Evolutionary conservation across 2,113 vertebrate genomes (phyloP).

Genomic region (Ceuthmochares aereus): DNA sequence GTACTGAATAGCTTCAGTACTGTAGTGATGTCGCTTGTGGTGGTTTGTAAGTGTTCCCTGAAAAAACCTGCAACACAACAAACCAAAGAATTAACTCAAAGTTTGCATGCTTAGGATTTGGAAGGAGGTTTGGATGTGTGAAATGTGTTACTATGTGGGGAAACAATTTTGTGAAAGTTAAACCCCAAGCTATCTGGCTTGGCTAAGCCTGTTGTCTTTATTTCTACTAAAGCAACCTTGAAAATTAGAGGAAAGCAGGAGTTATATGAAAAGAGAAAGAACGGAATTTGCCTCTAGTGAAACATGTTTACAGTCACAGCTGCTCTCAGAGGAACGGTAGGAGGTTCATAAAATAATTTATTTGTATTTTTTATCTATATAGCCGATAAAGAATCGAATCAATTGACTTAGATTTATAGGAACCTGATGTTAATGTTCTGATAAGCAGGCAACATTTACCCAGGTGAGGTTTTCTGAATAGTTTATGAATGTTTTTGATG

Average conservation of each 20-base stretch:
- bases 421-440: not conserved
- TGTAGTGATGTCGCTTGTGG: not conserved
- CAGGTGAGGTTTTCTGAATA: not conserved
- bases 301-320: conserved; percentile 67
- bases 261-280: conserved; percentile 30
- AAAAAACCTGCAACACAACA: not conserved
- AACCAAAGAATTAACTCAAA: not conserved
- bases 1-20: not conserved
- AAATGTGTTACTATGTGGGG: not conserved
- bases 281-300: conserved; percentile 54
- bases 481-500: not conserved
- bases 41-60: not conserved
- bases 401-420: conserved; percentile 11
- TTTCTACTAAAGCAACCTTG: conserved; percentile 37
- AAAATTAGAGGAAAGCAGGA: conserved; percentile 50
- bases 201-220: not conserved
- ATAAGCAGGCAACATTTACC: not conserved
- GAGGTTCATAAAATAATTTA: conserved; percentile 33
- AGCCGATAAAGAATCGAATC: conserved; percentile 15
- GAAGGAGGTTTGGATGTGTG: not conserved
- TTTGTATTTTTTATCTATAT: conserved; percentile 28
- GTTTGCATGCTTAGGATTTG: not conserved
- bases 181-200: not conserved
- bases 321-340: conserved; percentile 47
- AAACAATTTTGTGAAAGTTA: not conserved